Evolutionary conservation across 2,113 vertebrate genomes (phyloP), one percentile per base, ranked within the genome.

Genomic region (Lagopus leucura): DNA sequence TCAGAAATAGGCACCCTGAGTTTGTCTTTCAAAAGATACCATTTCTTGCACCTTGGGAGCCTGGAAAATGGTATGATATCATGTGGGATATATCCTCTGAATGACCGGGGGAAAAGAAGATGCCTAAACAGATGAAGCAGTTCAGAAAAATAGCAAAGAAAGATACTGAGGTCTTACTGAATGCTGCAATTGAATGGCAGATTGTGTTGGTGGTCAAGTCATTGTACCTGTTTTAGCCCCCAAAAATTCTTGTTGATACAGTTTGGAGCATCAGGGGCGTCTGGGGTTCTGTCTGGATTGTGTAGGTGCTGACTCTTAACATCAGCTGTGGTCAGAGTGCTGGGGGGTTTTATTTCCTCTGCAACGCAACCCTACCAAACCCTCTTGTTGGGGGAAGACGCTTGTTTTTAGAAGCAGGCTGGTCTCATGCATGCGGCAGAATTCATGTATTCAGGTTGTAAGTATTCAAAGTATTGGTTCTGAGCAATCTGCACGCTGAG

Each of bases 361-460:
- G 65, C 19, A 45, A 12, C 82, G 47, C 47, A 79, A 13, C 43
- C 48, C 42, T 82, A 40, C 24, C 28, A 91, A 87, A 5, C 22
- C 11, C 11, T 14, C 0, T 63, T 24, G 14, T 36, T 70, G 74
- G 66, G 45, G 73, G 45, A 36, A 74, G n/a, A 32, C 18, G 17
- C 42, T 69, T 50, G 45, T 85, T 74, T 94, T 89, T 91, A 63
- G 81, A 85, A 92, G 58, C 24, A 61, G 70, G 38, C 40, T 47
- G 63, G 72, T 91, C 85, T 63, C 5, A 2, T 5, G 21, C 82
- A 77, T 55, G 12, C 64, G 15, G 88, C 21, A 64, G 54, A 87
- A 80, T 82, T 69, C 58, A 77, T 74, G 52, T 2, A 4, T 32
- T 76, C 34, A 63, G 81, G 78, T 82, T 91, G 15, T 79, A 70